phyloP scores from a whole-genome alignment of 2,888 invertebrate genomes.

The Choristoneura rosaceana region DNA sequence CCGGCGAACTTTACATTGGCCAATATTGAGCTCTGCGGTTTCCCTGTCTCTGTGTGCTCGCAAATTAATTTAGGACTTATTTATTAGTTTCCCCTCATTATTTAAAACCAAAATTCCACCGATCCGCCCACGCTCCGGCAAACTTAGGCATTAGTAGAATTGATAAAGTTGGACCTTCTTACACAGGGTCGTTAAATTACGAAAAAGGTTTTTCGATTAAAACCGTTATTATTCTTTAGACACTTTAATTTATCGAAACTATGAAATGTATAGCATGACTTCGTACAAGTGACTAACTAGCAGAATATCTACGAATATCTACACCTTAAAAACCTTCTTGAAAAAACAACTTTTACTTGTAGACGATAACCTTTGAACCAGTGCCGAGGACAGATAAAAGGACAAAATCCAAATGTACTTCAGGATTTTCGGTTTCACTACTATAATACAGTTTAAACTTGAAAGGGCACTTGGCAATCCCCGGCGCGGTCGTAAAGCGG shows the following conservation, averaged over 20 bases:
- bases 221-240: too few species aligned
- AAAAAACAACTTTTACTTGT: too few species aligned
- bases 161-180: neutral
- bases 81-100: slow-evolving; percentile 34
- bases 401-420: neutral
- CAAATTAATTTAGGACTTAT: slow-evolving; percentile 39
- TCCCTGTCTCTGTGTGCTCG: slow-evolving; percentile 26
- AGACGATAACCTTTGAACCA: neutral
- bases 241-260: too few species aligned
- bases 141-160: slow-evolving; percentile 12
- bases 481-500: slow-evolving; percentile 43
- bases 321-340: too few species aligned
- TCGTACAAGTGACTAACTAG: too few species aligned
- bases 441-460: slow-evolving; percentile 26
- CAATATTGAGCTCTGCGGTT: slow-evolving; percentile 41
- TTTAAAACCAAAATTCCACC: slow-evolving; percentile 27
- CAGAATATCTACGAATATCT: too few species aligned
- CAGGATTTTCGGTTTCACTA: slow-evolving; percentile 10
- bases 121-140: neutral
- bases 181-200: neutral
- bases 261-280: too few species aligned
- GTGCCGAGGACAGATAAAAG: neutral
- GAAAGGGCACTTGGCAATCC: slow-evolving; percentile 27
- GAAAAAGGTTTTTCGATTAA: too few species aligned
- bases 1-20: slow-evolving; percentile 31